A percentile compares a stretch with the other conserved stretches of the same genome.
Evolutionary conservation across 2,113 vertebrate genomes (phyloP).

Genomic region (Pimephales promelas): DNA sequence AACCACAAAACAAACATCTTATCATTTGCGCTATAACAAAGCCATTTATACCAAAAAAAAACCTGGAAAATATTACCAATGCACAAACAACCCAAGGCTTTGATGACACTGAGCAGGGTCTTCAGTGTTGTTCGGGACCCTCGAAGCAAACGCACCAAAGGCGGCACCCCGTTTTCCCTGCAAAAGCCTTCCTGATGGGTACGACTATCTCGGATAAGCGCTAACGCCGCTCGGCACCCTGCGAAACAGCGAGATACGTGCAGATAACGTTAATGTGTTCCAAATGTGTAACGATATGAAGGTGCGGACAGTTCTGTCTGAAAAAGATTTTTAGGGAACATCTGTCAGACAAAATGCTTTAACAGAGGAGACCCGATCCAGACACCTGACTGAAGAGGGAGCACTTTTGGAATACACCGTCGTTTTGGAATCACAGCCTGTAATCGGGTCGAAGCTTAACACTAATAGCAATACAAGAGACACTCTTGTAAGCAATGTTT

Average conservation of each 20-base stretch:
- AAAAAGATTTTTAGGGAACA: conserved; percentile 5
- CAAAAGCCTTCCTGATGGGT: conserved; percentile 77
- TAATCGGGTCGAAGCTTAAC: conserved; percentile 32
- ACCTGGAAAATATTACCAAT: conserved; percentile 65
- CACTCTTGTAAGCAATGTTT: conserved; percentile 43
- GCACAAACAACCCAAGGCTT: conserved; percentile 74
- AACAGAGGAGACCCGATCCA: conserved; percentile 40
- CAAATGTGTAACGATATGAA: conserved; percentile 34
- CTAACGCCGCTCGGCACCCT: conserved; percentile 73
- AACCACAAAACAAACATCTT: background rate
- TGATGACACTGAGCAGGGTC: conserved; percentile 75
- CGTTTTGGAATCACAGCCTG: conserved; percentile 30
- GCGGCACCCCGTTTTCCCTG: conserved; percentile 74
- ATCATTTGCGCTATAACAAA: background rate
- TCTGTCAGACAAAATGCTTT: conserved; percentile 41
- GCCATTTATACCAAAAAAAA: background rate
- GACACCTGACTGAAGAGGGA: conserved; percentile 44
- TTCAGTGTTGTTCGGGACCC: conserved; percentile 66
- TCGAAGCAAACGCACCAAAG: conserved; percentile 73
- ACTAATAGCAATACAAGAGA: conserved; percentile 53
- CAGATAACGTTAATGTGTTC: conserved; percentile 25
- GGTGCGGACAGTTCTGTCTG: conserved; percentile 43
- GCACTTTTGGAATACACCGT: conserved; percentile 29
- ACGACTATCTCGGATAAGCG: conserved; percentile 74
- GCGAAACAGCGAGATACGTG: background rate